These are phyloP conservation scores for Phaonia tiefii DNA, from an alignment of 2,888 invertebrate genomes.

Conservation along the genomic window DNA sequence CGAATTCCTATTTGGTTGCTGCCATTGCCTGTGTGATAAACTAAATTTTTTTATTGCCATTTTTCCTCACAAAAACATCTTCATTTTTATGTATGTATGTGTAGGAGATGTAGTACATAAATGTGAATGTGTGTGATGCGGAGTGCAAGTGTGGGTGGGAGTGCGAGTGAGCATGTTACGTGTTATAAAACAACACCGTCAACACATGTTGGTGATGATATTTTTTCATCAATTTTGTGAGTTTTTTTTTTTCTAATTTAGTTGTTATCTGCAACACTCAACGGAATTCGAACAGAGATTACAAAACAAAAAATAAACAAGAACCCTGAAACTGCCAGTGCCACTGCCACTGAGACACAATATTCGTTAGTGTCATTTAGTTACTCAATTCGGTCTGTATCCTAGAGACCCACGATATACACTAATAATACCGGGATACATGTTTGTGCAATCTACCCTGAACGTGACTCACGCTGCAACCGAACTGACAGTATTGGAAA, in stretches of 20 bases:
- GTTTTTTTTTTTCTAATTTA: slow-evolving; percentile 27
- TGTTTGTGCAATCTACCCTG: too few species aligned
- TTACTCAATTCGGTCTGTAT: too few species aligned
- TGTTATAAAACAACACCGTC: slow-evolving; percentile 68
- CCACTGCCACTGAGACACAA: too few species aligned
- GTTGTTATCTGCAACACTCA: slow-evolving; percentile 40
- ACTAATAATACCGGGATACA: too few species aligned
- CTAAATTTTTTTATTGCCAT: slow-evolving; percentile 45
- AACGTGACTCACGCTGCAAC: too few species aligned
- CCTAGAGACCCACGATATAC: too few species aligned
- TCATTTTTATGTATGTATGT: slow-evolving; percentile 62
- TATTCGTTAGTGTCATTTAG: slow-evolving; percentile 6
- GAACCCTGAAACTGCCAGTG: background rate
- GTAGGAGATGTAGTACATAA: slow-evolving; percentile 70
- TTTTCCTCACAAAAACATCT: slow-evolving; percentile 53
- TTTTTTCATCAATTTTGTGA: slow-evolving; percentile 53
- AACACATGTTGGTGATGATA: slow-evolving; percentile 67
- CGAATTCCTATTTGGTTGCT: slow-evolving; percentile 45
- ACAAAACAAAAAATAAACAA: slow-evolving; percentile 3
- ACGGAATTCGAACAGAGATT: slow-evolving; percentile 16
- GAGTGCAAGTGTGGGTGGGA: slow-evolving; percentile 30
- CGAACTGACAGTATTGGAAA: too few species aligned
- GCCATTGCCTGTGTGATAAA: slow-evolving; percentile 47
- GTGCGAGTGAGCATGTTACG: slow-evolving; percentile 45
- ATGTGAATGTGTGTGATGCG: slow-evolving; percentile 32